Base-by-base conservation (phyloP, 2,797 vertebrate species). In the Balearica regulorum region DNA sequence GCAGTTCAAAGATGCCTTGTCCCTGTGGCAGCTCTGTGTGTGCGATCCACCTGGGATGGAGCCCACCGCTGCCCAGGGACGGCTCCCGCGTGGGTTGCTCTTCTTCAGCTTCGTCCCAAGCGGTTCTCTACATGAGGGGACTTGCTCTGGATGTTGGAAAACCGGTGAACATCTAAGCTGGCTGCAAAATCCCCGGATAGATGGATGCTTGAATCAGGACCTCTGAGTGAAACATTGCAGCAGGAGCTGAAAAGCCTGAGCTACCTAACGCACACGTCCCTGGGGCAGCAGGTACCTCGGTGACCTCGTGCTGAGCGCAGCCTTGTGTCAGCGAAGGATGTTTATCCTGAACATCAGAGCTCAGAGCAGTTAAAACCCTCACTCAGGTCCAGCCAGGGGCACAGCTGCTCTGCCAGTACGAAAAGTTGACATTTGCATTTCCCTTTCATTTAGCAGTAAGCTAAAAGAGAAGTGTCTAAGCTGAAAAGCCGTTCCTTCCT, bases 351-450 rank as follows among this genome's bases (percentile, higher is more conserved):
- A 29, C 39, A 55, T 13, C 58, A 41, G 49, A 4, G n/a, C 25
- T 64, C 28, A 28, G 62, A 71, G 65, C 44, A 28, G 46, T 3
- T 53, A n/a, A 86, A 83, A 19, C 13, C 21, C 48, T 12, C 6
- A 25, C 13, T 14, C 49, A 35, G 41, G 31, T 64, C 33, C 61
- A 24, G 43, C 53, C 53, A 16, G 26, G 31, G 57, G 65, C 51
- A 13, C 0, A 0, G 48, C 51, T 62, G 58, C 51, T 70, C 51
- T 41, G 12, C 9, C 10, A 6, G 22, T 0, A 12, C 22, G 43
- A 37, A 57, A 72, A 31, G 24, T 1, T 76, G 55, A 33, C 22
- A 46, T 77, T 57, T 41, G 13, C 49, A 28, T 53, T 77, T 61
- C 31, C 64, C 39, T 69, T 65, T 62, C 64, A 37, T 37, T 37